Base-by-base conservation (phyloP, 2,797 vertebrate genomes). In the Clamator glandarius region DNA sequence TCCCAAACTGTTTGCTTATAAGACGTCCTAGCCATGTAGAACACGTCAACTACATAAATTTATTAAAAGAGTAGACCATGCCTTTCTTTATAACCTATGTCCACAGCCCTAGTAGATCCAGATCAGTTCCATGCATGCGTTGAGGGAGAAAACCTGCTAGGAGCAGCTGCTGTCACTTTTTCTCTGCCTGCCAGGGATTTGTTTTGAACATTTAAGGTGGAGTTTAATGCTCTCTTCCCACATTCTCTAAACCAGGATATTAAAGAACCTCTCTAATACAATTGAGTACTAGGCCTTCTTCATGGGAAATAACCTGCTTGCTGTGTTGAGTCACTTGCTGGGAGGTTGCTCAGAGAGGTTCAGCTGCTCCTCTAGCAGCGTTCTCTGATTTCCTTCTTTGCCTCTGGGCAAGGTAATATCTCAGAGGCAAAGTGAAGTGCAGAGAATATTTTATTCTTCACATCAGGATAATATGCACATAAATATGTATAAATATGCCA, bases 401-500 rank as follows among this genome's bases (percentile, higher is more conserved):
- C 80, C 74, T 87, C 84, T 84, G 67, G 46, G 74, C 63, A 82
- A 67, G 23, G 50, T 35, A 88, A 50, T 73, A 79, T 73, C 67
- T 90, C 84, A 82, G 28, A 70, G 66, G 31, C 51, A 84, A 84
- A 54, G 15, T 61, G 80, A 73, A 84, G 33, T 66, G 41, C 29
- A 75, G 51, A 78, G 89, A 84, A 73, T 82, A 82, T 28, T 92
- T 88, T 78, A 67, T 90, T 92, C 80, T 74, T 93, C 67, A 77
- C 54, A 54, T 84, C 63, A 84, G 52, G 42, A 51, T 86, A 72
- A 91, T 75, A 72, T 20, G n/a, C 46, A 66, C 46, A 84, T 91
- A 90, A 78, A 92, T 91, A 91, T 75, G 39, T 92, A 90, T 87
- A 92, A 94, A 66, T 84, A 84, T 57, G 51, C 36, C 73, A 68